Conservation (phyloP, 2,797 vertebrate species). For the Microctenopoma lineatum region DNA sequence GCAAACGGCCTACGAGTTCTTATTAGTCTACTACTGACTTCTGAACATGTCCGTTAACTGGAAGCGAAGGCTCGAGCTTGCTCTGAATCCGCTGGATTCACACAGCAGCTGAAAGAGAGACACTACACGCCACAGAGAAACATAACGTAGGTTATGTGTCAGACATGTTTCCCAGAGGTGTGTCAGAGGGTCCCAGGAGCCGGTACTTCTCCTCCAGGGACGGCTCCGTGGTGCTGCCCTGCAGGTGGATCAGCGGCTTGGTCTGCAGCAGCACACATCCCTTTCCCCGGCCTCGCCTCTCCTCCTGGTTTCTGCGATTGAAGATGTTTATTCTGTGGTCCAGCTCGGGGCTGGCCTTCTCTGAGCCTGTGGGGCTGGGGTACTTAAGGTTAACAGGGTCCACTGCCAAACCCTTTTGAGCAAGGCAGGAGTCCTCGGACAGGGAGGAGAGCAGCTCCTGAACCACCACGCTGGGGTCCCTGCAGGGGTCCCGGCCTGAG, state of each 20-base stretch:
- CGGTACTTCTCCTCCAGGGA: constrained; percentile 87
- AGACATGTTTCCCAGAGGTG: constrained; percentile 83
- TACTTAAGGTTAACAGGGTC: constrained; percentile 90
- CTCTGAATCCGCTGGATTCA: constrained; percentile 52
- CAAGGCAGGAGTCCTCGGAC: constrained; percentile 88
- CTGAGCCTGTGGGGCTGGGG: constrained; percentile 84
- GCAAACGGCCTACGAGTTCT: constrained; percentile 48
- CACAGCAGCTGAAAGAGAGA: constrained; percentile 56
- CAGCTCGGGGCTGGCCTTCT: constrained; percentile 86
- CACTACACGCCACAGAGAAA: constrained; percentile 1
- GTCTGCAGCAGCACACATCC: constrained; percentile 85
- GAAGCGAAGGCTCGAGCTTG: constrained; percentile 60
- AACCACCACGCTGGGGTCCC: constrained; percentile 79
- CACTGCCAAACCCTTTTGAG: constrained; percentile 86
- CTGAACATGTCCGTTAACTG: constrained; percentile 46
- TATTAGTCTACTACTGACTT: constrained; percentile 30
- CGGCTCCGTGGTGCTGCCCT: constrained; percentile 72
- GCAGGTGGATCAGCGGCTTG: constrained; percentile 89
- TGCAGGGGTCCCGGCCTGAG: constrained; percentile 70
- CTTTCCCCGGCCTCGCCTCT: constrained; percentile 76
- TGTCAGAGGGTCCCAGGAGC: constrained; percentile 85
- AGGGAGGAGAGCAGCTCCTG: constrained; percentile 92
- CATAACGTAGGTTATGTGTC: constrained; percentile 81
- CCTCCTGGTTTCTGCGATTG: constrained; percentile 89
- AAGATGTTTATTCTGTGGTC: constrained; percentile 88